phyloP scores from a whole-genome alignment of 2,888 invertebrate genomes.

The Napeogenes inachia region DNA sequence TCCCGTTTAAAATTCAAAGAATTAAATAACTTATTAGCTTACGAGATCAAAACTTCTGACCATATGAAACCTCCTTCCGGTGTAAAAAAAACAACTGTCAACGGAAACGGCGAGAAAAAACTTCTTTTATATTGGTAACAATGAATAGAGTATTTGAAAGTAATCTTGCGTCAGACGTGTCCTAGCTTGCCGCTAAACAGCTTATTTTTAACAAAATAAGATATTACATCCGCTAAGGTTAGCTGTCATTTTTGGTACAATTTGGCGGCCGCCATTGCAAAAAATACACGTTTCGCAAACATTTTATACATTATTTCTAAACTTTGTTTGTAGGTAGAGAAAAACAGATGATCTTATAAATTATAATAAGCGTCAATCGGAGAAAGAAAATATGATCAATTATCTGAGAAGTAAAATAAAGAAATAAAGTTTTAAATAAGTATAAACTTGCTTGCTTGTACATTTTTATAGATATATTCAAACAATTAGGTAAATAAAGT shows the following conservation, averaged over 20 bases:
- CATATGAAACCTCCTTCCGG: conserved; percentile 14
- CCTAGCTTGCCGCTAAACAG: conserved; percentile 34
- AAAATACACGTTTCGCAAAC: conserved; percentile 28
- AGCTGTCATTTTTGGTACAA: conserved; percentile 33
- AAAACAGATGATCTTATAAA: no score
- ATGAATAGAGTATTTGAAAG: conserved; percentile 32
- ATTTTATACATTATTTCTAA: not conserved
- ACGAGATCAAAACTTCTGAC: conserved; percentile 9
- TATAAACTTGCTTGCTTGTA: no score
- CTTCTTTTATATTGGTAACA: conserved; percentile 19
- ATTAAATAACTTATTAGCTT: conserved; percentile 8
- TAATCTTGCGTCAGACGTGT: conserved; percentile 43
- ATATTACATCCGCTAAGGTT: conserved; percentile 44
- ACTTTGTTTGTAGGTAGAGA: no score
- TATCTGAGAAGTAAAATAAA: no score
- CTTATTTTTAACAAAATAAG: conserved; percentile 42
- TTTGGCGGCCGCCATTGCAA: conserved; percentile 36
- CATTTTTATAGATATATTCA: no score
- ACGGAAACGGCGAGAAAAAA: conserved; percentile 20
- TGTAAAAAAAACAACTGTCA: conserved; percentile 6
- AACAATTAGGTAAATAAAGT: no score
- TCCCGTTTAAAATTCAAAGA: conserved; percentile 5
- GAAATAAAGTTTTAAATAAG: no score
- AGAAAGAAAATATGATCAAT: no score
- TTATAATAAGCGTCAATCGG: no score